Conservation (phyloP, 2,113 vertebrate species). For the Myotis davidii region DNA sequence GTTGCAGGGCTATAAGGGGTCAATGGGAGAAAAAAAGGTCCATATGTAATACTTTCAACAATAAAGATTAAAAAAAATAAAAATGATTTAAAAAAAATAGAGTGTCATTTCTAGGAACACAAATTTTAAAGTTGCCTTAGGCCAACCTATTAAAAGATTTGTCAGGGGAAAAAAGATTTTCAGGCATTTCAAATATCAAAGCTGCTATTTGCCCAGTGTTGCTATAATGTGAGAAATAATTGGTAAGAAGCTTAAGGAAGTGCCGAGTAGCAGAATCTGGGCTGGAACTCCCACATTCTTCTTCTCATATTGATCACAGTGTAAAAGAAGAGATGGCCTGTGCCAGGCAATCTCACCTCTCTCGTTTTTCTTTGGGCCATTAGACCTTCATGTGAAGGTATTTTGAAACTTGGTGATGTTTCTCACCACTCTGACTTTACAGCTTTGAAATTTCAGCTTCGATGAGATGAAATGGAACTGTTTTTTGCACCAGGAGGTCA, state of each 20-base stretch:
- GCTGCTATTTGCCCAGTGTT: background rate
- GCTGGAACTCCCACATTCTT: background rate
- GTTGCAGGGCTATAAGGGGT: too few species aligned
- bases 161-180: background rate
- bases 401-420: constrained; percentile 9
- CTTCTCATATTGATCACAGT: background rate
- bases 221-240: background rate
- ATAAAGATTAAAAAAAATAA: too few species aligned
- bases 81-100: too few species aligned
- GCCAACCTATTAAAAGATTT: background rate
- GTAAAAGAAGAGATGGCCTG: background rate
- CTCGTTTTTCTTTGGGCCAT: background rate
- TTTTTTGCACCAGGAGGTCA: background rate
- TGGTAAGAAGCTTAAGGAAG: background rate
- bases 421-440: background rate
- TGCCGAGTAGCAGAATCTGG: background rate
- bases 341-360: background rate
- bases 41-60: too few species aligned
- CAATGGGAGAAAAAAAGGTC: too few species aligned
- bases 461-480: background rate
- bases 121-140: constrained; percentile 33
- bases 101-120: background rate
- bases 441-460: background rate
- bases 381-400: background rate
- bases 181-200: background rate